Base-by-base conservation (phyloP, 1,140 invertebrate species). In the Drosophila quadrilineata region DNA sequence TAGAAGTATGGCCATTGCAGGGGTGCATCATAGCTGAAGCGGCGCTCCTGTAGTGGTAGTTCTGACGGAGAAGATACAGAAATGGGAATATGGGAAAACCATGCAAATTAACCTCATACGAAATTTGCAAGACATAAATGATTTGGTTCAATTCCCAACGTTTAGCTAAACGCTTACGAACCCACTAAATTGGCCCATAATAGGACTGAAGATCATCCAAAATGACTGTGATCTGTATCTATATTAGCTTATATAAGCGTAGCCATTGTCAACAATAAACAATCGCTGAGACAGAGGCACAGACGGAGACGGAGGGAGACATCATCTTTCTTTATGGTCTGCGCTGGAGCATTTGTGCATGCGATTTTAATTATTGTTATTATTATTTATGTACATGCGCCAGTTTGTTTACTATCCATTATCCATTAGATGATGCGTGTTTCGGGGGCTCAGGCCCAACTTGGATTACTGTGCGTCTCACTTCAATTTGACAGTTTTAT, bases 291-390 rank as follows among this genome's bases (percentile, higher is more conserved):
- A 65, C 68, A 77, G n/a, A n/a, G n/a, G n/a, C n/a, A n/a, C n/a
- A n/a, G n/a, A n/a, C n/a, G n/a, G n/a, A n/a, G n/a, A n/a, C n/a
- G n/a, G n/a, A n/a, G n/a, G n/a, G n/a, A n/a, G n/a, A n/a, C n/a
- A n/a, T n/a, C n/a, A n/a, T n/a, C n/a, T 84, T 56, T 43, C 41
- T 59, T 64, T 69, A 69, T 73, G 52, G 52, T 26, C 71, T 63
- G 63, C 48, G 52, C n/a, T 66, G 54, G 45, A 70, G 73, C 77
- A 77, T 74, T 82, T 77, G 77, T 57, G 77, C 70, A 82, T 82
- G 79, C 80, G 66, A 85, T 77, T 85, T 73, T 82, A 82, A 82
- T 82, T 82, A 82, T 77, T 82, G 65, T 82, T 77, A 82, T 82
- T 84, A 82, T 82, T 82, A 85, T 82, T 82, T 84, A 71, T 73